Conservation (phyloP, 2,888 invertebrate genomes). For the Seira sanloemensis region DNA sequence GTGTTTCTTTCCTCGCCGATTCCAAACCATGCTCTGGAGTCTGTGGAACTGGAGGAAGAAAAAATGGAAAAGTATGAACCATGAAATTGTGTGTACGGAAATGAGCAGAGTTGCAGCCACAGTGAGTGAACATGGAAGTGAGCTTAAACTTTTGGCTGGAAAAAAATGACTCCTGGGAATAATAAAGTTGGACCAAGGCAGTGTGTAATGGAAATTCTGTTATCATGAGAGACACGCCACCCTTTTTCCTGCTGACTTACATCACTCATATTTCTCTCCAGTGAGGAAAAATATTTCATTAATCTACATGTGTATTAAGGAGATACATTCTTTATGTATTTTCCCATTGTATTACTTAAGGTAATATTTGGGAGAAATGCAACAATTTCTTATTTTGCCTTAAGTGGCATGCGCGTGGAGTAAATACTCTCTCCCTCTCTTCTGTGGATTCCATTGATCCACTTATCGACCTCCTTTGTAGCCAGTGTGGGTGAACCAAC, state of each 20-base stretch:
- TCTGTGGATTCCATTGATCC: no score
- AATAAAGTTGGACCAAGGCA: background rate
- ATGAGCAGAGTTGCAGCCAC: background rate
- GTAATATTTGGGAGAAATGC: constrained; percentile 24
- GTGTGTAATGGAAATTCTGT: background rate
- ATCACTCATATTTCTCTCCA: no score
- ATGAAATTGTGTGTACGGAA: background rate
- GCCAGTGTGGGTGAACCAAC: constrained; percentile 20
- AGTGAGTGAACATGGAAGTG: background rate
- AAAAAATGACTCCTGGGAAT: background rate
- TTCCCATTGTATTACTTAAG: background rate
- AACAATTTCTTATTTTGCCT: constrained; percentile 40
- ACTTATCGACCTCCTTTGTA: constrained; percentile 28
- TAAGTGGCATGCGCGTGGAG: constrained; percentile 18
- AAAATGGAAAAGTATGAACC: background rate
- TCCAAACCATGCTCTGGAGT: no score
- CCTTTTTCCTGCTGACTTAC: no score
- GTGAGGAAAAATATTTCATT: no score
- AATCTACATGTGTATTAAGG: no score
- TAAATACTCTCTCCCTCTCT: background rate
- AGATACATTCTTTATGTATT: no score
- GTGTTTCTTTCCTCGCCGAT: no score
- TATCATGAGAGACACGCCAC: background rate
- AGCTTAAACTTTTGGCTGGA: no score
- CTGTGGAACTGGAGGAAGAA: background rate